Conservation (phyloP, 2,888 invertebrate species). For the Clitarchus hookeri region DNA sequence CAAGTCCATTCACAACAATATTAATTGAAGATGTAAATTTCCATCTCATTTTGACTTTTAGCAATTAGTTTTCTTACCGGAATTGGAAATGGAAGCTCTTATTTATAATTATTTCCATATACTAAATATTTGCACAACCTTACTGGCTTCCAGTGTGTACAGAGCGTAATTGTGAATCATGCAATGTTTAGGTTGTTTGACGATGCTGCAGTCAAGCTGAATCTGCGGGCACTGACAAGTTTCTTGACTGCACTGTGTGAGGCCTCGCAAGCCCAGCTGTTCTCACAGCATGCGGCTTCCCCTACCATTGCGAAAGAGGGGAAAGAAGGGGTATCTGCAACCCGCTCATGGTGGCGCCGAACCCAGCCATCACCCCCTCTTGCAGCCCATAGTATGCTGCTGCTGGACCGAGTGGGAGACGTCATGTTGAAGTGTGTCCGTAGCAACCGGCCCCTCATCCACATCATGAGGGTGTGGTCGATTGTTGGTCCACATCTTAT, state of each 20-base stretch:
- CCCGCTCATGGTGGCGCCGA: slow-evolving; percentile 54
- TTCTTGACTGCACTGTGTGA: slow-evolving; percentile 82
- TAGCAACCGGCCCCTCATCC: slow-evolving; percentile 85
- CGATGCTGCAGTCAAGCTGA: slow-evolving; percentile 84
- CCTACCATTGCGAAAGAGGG: neutral
- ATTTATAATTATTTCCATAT: too few relatives aligned
- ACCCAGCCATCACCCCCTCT: slow-evolving; percentile 33
- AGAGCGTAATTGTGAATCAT: too few relatives aligned
- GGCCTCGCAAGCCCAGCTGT: slow-evolving; percentile 82
- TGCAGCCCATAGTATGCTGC: slow-evolving; percentile 53
- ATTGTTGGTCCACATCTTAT: slow-evolving; percentile 91
- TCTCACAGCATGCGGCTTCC: slow-evolving; percentile 50
- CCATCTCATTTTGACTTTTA: too few relatives aligned
- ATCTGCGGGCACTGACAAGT: slow-evolving; percentile 79
- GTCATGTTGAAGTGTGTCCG: slow-evolving; percentile 85
- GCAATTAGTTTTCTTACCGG: too few relatives aligned
- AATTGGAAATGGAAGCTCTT: too few relatives aligned
- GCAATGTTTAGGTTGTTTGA: slow-evolving; percentile 73
- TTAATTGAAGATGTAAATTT: too few relatives aligned
- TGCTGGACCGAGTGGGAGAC: slow-evolving; percentile 84
- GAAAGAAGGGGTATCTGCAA: slow-evolving; percentile 46
- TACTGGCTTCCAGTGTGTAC: too few relatives aligned
- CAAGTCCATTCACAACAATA: too few relatives aligned
- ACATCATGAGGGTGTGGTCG: slow-evolving; percentile 90
- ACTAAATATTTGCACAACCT: too few relatives aligned